Conservation (phyloP, 2,888 invertebrate species). For the Drosophila mimetica region DNA sequence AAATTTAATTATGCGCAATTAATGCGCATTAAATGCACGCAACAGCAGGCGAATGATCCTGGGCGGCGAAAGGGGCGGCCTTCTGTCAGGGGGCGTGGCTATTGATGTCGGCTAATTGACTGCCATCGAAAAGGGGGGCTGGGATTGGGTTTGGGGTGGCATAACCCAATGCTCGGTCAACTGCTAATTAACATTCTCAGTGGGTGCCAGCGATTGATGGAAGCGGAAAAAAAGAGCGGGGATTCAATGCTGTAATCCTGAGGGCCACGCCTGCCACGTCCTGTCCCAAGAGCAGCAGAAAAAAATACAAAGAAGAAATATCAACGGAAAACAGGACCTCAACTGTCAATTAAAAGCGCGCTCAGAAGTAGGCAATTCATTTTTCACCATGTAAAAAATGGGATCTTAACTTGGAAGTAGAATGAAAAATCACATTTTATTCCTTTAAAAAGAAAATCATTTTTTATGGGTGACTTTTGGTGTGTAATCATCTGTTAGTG, state of each 20-base stretch:
- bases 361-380: neutral
- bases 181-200: slow-evolving; percentile 41
- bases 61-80: neutral
- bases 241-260: slow-evolving; percentile 1
- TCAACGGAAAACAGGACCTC: neutral
- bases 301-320: neutral
- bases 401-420: too few species aligned
- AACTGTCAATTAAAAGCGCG: slow-evolving; percentile 12
- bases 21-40: slow-evolving; percentile 71
- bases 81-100: slow-evolving; percentile 31
- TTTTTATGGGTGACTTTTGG: too few species aligned
- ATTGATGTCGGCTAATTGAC: slow-evolving; percentile 57
- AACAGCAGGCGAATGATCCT: slow-evolving; percentile 23
- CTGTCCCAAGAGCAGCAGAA: neutral
- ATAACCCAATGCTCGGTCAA: slow-evolving; percentile 25
- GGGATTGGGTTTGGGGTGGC: neutral
- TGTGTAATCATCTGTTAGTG: too few species aligned
- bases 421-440: too few species aligned
- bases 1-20: slow-evolving; percentile 77
- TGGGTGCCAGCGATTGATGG: slow-evolving; percentile 15
- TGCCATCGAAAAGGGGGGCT: slow-evolving; percentile 6
- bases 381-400: neutral
- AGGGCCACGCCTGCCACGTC: neutral
- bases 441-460: too few species aligned
- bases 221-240: slow-evolving; percentile 1